A percentile compares a stretch with the other conserved stretches of the same genome.
Evolutionary conservation across 2,797 vertebrate species (phyloP).

Genomic region (Hapalemur alaotrensis): DNA sequence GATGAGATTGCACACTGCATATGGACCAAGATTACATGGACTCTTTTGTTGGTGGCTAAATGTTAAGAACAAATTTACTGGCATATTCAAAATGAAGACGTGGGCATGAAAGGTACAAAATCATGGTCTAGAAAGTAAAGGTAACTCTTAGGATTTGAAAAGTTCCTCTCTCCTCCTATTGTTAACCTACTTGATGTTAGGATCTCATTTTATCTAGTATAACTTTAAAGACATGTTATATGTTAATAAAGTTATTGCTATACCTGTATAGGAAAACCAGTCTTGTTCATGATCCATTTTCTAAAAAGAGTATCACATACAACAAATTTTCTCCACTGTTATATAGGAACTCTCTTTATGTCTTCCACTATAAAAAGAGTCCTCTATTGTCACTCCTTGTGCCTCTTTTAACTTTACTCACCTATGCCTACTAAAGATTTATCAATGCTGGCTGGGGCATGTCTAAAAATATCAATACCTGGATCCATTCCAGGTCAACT

Average conservation of each 20-base stretch:
- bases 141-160: neutral
- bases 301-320: neutral
- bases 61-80: neutral
- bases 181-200: neutral
- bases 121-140: neutral
- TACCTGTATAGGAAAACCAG: neutral
- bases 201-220: neutral
- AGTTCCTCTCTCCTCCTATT: neutral
- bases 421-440: neutral
- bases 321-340: neutral
- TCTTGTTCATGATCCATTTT: neutral
- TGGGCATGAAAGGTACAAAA: neutral
- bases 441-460: neutral
- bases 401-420: neutral
- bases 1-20: neutral
- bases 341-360: neutral
- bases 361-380: neutral
- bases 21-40: neutral
- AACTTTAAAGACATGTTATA: neutral
- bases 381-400: neutral
- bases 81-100: conserved; percentile 11
- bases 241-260: neutral
- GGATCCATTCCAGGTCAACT: neutral
- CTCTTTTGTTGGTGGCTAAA: neutral
- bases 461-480: neutral